phyloP scores from a whole-genome alignment of 2,797 vertebrate genomes.

The Helicolenus hilgendorfi region DNA sequence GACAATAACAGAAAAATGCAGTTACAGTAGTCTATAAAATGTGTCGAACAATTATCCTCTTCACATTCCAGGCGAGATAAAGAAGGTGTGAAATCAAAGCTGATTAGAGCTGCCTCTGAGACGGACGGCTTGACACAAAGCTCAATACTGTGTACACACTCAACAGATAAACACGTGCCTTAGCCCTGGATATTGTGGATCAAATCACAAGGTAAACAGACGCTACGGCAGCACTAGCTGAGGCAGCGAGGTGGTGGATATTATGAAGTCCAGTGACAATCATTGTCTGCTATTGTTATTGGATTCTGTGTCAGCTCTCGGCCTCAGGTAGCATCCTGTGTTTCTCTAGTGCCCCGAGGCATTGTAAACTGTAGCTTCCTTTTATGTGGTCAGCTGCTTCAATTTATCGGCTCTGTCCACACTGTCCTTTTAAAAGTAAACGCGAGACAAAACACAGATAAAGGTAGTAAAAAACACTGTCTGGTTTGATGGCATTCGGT shows the following conservation, averaged over 20 bases:
- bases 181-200: conserved; percentile 58
- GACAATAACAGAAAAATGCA: conserved; percentile 4
- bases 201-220: conserved; percentile 70
- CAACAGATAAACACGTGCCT: conserved; percentile 63
- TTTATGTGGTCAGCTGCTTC: conserved; percentile 66
- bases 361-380: conserved; percentile 47
- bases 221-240: neutral
- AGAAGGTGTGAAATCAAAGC: conserved; percentile 50
- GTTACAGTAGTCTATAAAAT: neutral
- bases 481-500: conserved; percentile 51
- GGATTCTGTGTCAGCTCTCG: conserved; percentile 23
- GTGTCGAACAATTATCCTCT: conserved; percentile 30
- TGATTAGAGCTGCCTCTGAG: conserved; percentile 51
- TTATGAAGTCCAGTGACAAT: conserved; percentile 47
- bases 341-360: conserved; percentile 32
- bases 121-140: conserved; percentile 40
- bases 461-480: conserved; percentile 68
- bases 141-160: conserved; percentile 60
- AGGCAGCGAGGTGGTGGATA: neutral
- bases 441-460: conserved; percentile 74
- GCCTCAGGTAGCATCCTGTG: conserved; percentile 54
- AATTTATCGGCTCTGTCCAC: conserved; percentile 69
- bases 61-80: conserved; percentile 37
- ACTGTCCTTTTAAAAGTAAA: conserved; percentile 71
- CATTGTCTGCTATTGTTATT: conserved; percentile 53